Evolutionary conservation across 2,888 invertebrate genomes (phyloP), one percentile per base, ranked within the genome.

Genomic region (Tiliacea citrago): DNA sequence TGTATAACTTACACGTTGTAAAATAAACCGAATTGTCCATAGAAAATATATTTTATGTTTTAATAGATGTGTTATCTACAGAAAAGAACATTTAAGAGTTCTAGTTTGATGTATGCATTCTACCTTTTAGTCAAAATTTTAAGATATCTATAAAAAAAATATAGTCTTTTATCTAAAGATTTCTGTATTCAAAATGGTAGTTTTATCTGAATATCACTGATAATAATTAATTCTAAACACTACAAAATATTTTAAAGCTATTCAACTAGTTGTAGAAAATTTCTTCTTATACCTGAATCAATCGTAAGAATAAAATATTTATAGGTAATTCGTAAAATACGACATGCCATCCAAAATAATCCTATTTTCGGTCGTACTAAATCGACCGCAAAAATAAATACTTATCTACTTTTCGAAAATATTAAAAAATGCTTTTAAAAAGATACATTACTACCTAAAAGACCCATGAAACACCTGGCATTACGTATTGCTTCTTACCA

Each of bases 141-240:
- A 78, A 81, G 62, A 81, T 81, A 79, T 75, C 68, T 84, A 79
- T 73, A 70, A 72, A 65, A 80, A 76, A 80, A 76, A 81, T 82
- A 75, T 84, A 79, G 77, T 87, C 73, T 85, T 83, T 68, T 77
- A 85, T 71, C 78, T 79, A 77, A 76, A 86, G 57, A 70, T 73
- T 77, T 84, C 83, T 79, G 69, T 82, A 85, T 82, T 73, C 76
- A 74, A 82, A 87, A 83, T 61, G 79, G 78, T 90, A 86, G 89
- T 82, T 82, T 75, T 79, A 84, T 84, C 80, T 78, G 77, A 82
- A 76, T 83, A 80, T 86, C 79, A 78, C 79, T 79, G 84, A 85
- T 87, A 85, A 83, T 86, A 83, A 81, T 71, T 82, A 81, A 77
- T 39, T 75, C 71, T 86, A 74, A 82, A 72, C 75, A 71, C 57